phyloP scores from a whole-genome alignment of 1,140 invertebrate species.

The Drosophila azteca region DNA sequence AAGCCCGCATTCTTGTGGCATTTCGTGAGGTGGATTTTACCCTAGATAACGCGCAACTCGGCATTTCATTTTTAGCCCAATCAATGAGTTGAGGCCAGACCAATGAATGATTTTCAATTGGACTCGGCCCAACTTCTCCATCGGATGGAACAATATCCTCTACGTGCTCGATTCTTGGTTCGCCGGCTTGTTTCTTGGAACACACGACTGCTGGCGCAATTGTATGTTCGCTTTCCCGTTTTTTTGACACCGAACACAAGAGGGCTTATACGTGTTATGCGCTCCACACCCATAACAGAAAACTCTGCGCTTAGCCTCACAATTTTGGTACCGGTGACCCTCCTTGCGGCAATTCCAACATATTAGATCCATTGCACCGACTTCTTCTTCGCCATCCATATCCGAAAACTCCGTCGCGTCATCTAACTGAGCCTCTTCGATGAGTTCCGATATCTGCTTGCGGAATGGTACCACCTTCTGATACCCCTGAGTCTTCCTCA shows the following conservation, averaged over 20 bases:
- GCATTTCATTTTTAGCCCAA: too few species aligned
- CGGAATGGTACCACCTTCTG: constrained; percentile 8
- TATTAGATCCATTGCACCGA: neutral
- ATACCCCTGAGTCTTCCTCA: neutral
- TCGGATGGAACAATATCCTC: neutral
- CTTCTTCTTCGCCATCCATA: neutral
- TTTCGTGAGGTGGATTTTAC: neutral
- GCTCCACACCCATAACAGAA: constrained; percentile 4
- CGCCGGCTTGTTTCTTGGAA: neutral
- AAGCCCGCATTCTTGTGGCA: neutral
- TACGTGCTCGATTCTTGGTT: too few species aligned
- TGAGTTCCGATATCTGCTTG: neutral
- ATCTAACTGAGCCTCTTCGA: neutral
- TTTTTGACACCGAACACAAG: constrained; percentile 18
- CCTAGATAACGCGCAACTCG: too few species aligned
- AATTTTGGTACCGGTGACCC: constrained; percentile 29
- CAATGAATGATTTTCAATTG: too few species aligned
- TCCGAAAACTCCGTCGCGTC: constrained; percentile 9
- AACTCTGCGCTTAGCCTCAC: constrained; percentile 10
- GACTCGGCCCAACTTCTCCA: neutral
- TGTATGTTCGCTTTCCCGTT: constrained; percentile 8
- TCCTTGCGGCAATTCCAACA: constrained; percentile 34
- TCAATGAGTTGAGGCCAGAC: too few species aligned
- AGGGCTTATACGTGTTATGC: constrained; percentile 1
- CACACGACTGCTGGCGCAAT: neutral